Percentiles rank a stretch among this genome's conserved stretches.
phyloP scores from a whole-genome alignment of 2,113 vertebrate genomes.

The Dasyornis broadbenti region DNA sequence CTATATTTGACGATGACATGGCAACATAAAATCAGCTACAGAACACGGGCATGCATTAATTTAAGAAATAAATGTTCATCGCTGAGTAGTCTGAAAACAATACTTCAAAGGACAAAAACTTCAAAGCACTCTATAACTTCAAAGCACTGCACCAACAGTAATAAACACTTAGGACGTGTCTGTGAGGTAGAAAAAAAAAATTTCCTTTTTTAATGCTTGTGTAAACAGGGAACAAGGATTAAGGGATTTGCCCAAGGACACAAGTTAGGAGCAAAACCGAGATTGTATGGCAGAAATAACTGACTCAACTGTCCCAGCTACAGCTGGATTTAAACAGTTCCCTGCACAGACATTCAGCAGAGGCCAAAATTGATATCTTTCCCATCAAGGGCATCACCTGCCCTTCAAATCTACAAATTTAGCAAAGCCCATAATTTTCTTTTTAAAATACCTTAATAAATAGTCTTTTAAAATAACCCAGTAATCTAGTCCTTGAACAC shows the following conservation, averaged over 20 bases:
- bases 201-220: conserved; percentile 49
- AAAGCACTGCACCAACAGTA: conserved; percentile 47
- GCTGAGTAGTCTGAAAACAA: conserved; percentile 51
- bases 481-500: background rate
- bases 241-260: conserved; percentile 46
- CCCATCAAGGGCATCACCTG: background rate
- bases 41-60: conserved; percentile 28
- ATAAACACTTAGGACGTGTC: conserved; percentile 56
- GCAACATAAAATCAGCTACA: background rate
- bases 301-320: background rate
- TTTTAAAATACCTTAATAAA: background rate
- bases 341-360: background rate
- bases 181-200: conserved; percentile 50
- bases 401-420: background rate
- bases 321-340: background rate
- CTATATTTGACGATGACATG: conserved; percentile 36
- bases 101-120: conserved; percentile 63
- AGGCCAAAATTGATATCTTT: background rate
- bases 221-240: conserved; percentile 52
- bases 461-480: background rate
- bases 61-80: conserved; percentile 45
- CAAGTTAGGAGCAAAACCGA: conserved; percentile 6
- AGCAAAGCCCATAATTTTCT: background rate
- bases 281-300: background rate
- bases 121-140: conserved; percentile 52